phyloP scores from a whole-genome alignment of 2,888 invertebrate species.

The Aelia acuminata region DNA sequence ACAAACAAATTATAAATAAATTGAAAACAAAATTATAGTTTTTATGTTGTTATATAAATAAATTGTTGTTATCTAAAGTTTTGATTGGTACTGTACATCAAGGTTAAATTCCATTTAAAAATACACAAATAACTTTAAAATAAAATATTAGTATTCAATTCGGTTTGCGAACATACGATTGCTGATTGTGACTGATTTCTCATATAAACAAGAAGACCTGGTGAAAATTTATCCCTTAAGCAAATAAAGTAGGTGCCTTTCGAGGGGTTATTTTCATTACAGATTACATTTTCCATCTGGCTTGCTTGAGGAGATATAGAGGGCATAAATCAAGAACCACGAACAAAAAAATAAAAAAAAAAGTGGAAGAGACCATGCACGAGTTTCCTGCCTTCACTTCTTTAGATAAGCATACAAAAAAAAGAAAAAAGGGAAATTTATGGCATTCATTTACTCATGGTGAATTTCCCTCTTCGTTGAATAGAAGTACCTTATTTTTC shows the following conservation, averaged over 20 bases:
- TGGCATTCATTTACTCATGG: constrained; percentile 4
- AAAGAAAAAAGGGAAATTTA: not conserved
- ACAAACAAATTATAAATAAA: too few species aligned
- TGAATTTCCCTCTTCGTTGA: not conserved
- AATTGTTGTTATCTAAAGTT: too few species aligned
- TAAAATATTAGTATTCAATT: too few species aligned
- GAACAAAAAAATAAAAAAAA: not conserved
- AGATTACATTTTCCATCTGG: constrained; percentile 14
- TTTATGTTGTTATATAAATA: too few species aligned
- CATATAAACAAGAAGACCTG: not conserved
- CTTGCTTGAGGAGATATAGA: not conserved
- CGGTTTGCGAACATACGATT: not conserved
- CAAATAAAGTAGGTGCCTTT: not conserved
- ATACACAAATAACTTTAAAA: too few species aligned
- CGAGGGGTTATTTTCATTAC: not conserved
- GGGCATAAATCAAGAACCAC: not conserved
- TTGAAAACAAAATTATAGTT: too few species aligned
- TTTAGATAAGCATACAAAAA: constrained; percentile 22
- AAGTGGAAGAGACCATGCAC: not conserved
- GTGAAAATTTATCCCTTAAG: not conserved
- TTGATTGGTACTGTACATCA: too few species aligned
- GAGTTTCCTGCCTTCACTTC: constrained; percentile 2
- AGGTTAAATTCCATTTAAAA: too few species aligned
- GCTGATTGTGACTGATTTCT: not conserved
- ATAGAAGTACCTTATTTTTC: constrained; percentile 21